Base-by-base conservation (phyloP, 1,140 invertebrate species). In the Arctopsyche grandis region DNA sequence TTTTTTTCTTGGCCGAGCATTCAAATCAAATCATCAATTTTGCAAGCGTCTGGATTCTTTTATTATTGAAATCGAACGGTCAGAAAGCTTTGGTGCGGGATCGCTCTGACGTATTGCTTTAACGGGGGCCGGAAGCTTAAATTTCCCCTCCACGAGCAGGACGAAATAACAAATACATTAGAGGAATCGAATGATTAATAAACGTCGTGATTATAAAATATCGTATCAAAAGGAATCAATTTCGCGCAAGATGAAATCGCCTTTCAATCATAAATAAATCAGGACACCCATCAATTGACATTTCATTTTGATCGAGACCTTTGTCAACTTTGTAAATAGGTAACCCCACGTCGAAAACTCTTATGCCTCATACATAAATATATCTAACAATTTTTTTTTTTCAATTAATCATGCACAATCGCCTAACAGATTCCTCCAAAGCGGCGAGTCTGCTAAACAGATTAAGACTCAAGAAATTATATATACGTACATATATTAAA, bases 21-120 rank as follows among this genome's bases (percentile, higher is more conserved):
- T 66, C 63, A 66, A 66, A 66, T 66, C 63, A 66, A 66, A 66
- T 66, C 63, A 66, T 66, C 63, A 66, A 66, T 66, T 66, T 66
- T 66, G 63, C 63, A 66, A 66, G 63, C 63, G 24, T 66, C 63
- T 66, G 63, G 63, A 66, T 66, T 66, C 63, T 66, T 66, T 66
- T 66, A 66, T 66, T 66, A 66, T 66, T 66, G 63, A 66, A 66
- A 66, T 66, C 63, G 63, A 66, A 66, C 63, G 63, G 24, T 22
- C 22, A 3, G 56, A 21, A 60, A 14, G 63, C 24, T 66, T 66
- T 66, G 63, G 26, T 22, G 63, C 63, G 63, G 24, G 24, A 66
- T 26, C 63, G 63, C 24, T 12, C 63, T 66, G 24, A 66, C 63
- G 56, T 60, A 60, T 60, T 60, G 56, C 56, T 16, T 16, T 21